Conservation (phyloP, 2,888 invertebrate genomes). For the Napeogenes inachia region DNA sequence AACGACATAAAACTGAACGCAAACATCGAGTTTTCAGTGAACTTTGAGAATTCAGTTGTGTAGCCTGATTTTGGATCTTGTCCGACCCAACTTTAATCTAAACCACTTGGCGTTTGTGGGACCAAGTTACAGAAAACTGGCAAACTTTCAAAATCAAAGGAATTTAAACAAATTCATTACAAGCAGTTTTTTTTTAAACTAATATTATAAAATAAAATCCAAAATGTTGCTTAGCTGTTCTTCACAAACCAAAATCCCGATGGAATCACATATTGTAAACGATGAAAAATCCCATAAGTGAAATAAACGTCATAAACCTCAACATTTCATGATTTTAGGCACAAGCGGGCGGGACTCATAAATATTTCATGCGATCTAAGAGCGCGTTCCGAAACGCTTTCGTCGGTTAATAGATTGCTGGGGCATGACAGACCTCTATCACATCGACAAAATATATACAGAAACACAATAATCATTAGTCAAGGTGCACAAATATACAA, state of each 20-base stretch:
- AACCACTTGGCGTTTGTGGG: conserved; percentile 32
- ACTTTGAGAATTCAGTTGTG: conserved; percentile 38
- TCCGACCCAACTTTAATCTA: conserved; percentile 44
- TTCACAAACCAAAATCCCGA: neutral
- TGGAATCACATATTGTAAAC: neutral
- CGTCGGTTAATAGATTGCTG: conserved; percentile 51
- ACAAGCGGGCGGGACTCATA: conserved; percentile 45
- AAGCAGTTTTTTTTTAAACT: no score
- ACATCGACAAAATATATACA: conserved; percentile 12
- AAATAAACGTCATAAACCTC: neutral
- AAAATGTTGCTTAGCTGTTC: neutral
- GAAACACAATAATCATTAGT: conserved; percentile 17
- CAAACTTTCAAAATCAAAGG: conserved; percentile 8
- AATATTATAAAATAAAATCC: neutral
- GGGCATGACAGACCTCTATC: conserved; percentile 41
- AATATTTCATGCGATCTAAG: conserved; percentile 55
- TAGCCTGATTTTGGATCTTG: conserved; percentile 42
- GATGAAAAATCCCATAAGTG: neutral
- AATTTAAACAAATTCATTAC: neutral
- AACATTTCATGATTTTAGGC: conserved; percentile 16
- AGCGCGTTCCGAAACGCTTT: conserved; percentile 44
- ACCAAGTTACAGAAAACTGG: conserved; percentile 23
- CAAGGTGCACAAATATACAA: conserved; percentile 10
- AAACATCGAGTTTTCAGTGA: conserved; percentile 30
- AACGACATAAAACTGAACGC: conserved; percentile 17